Percentiles rank a stretch among this genome's conserved stretches.
These are phyloP conservation scores for Sialis fuliginosa DNA, from an alignment of 2,888 invertebrate species.

Conservation along the genomic window DNA sequence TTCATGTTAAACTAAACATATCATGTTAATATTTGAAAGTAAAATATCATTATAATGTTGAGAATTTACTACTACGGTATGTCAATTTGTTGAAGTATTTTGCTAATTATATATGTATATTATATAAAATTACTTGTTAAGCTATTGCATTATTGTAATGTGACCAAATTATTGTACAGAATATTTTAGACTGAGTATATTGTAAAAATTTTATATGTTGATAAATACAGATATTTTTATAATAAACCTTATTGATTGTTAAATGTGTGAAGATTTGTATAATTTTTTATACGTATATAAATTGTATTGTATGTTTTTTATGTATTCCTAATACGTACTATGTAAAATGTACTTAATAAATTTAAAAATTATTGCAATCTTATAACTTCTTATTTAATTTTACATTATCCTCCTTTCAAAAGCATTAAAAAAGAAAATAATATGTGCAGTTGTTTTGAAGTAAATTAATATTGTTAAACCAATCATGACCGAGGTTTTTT, in stretches of 20 bases:
- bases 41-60: neutral
- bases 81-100: neutral
- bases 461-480: too few relatives aligned
- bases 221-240: slow-evolving; percentile 1
- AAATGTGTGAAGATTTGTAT: neutral
- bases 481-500: too few relatives aligned
- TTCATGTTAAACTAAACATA: neutral
- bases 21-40: neutral
- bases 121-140: neutral
- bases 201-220: neutral
- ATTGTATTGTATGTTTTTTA: too few relatives aligned
- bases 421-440: too few relatives aligned
- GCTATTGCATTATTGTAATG: too few relatives aligned
- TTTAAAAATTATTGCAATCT: too few relatives aligned
- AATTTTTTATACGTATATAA: too few relatives aligned
- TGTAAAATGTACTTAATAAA: too few relatives aligned
- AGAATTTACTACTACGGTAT: neutral
- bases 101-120: neutral
- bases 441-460: too few relatives aligned
- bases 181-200: neutral
- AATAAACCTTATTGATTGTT: neutral
- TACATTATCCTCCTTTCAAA: too few relatives aligned
- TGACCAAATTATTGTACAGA: neutral
- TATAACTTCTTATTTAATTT: too few relatives aligned
- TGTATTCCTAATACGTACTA: too few relatives aligned